phyloP scores from a whole-genome alignment of 2,797 vertebrate species.

The Gallirallus australis region DNA sequence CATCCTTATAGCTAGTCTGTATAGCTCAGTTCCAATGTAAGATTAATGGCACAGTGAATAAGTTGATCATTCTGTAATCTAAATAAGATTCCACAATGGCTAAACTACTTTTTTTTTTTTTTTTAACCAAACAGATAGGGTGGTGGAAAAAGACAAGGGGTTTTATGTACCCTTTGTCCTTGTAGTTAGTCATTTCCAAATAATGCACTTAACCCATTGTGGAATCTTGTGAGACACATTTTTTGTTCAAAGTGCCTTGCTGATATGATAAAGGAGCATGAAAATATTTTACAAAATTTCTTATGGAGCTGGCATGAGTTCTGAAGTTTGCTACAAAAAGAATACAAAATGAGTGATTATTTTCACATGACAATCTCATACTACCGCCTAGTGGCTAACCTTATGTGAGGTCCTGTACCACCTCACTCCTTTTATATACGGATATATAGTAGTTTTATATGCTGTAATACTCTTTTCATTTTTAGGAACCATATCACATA shows the following conservation, averaged over 20 bases:
- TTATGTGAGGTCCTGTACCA: neutral
- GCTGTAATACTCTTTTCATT: neutral
- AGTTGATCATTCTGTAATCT: neutral
- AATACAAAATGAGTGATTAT: neutral
- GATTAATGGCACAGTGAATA: neutral
- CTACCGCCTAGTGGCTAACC: slow-evolving; percentile 40
- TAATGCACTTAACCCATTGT: neutral
- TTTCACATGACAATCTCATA: slow-evolving; percentile 3
- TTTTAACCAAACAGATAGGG: neutral
- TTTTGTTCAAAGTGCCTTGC: neutral
- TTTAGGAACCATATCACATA: neutral
- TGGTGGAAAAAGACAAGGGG: fast-evolving
- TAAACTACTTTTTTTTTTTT: neutral
- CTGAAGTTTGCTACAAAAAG: neutral
- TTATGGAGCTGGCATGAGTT: neutral
- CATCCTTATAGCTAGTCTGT: neutral
- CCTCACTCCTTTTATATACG: neutral
- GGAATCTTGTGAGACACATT: neutral
- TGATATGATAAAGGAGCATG: neutral
- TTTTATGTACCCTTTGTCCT: neutral
- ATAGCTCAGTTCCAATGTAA: neutral
- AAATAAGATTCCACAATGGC: neutral
- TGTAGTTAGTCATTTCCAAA: neutral
- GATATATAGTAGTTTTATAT: neutral
- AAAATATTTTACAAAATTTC: neutral